Conservation (phyloP, 2,797 vertebrate genomes). For the Gymnoscopelus braueri region DNA sequence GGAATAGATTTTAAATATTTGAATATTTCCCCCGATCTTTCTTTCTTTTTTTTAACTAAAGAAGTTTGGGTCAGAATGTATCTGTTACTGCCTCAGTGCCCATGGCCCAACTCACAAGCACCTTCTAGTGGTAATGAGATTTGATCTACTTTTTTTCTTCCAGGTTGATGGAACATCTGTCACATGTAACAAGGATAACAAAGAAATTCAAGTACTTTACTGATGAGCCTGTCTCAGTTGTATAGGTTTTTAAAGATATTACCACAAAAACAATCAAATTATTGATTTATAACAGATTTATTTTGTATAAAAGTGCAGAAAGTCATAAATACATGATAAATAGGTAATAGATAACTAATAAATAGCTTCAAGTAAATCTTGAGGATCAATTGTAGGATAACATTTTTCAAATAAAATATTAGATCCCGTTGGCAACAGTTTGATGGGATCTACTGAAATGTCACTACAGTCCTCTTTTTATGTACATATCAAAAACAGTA, state of each 20-base stretch:
- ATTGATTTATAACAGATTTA: constrained; percentile 49
- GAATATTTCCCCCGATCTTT: too few relatives aligned
- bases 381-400: neutral
- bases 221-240: too few relatives aligned
- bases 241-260: too few relatives aligned
- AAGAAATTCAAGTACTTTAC: neutral
- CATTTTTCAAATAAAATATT: neutral
- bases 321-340: constrained; percentile 21
- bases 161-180: neutral
- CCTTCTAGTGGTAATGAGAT: too few relatives aligned
- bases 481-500: constrained; percentile 7
- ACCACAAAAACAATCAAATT: neutral
- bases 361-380: neutral
- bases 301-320: constrained; percentile 67
- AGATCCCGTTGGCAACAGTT: neutral
- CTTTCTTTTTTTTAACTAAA: too few relatives aligned
- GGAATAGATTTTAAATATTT: too few relatives aligned
- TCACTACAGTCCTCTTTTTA: neutral
- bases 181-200: constrained; percentile 18
- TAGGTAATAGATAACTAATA: too few relatives aligned
- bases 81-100: too few relatives aligned
- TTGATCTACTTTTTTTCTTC: constrained; percentile 18
- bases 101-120: too few relatives aligned
- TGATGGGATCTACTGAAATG: neutral
- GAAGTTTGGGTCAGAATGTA: too few relatives aligned